Evolutionary conservation across 2,797 vertebrate genomes (phyloP).

Genomic region (Arnoldichthys spilopterus): DNA sequence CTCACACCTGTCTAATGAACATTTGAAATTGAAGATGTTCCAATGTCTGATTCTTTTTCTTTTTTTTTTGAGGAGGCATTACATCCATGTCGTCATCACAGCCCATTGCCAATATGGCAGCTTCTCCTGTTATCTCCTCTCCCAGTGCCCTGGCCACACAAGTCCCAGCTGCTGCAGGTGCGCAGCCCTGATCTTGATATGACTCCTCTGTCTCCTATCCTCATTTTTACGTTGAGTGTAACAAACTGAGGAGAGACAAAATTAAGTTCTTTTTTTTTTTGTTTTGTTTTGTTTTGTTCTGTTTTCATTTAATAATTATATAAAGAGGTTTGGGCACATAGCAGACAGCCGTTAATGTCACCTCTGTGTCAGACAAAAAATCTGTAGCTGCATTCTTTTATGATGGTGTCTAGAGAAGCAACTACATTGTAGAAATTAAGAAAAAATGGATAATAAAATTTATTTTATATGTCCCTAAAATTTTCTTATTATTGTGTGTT

Average conservation of each 20-base stretch:
- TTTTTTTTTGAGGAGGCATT: conserved; percentile 58
- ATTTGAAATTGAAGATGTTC: background rate
- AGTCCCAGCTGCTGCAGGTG: conserved; percentile 63
- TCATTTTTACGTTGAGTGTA: conserved; percentile 64
- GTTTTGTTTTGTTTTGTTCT: conserved; percentile 19
- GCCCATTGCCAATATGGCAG: conserved; percentile 67
- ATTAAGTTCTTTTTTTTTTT: conserved; percentile 53
- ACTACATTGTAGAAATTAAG: conserved; percentile 68
- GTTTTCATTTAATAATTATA: conserved; percentile 58
- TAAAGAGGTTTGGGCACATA: conserved; percentile 58
- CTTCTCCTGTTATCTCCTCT: conserved; percentile 71
- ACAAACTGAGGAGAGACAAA: conserved; percentile 47
- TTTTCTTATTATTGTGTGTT: background rate
- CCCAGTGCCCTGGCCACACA: conserved; percentile 66
- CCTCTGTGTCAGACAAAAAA: conserved; percentile 54
- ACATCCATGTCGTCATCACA: conserved; percentile 70
- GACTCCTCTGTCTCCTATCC: conserved; percentile 13
- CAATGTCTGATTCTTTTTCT: background rate
- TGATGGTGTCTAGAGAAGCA: conserved; percentile 67
- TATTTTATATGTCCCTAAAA: conserved; percentile 76
- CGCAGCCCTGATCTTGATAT: conserved; percentile 64
- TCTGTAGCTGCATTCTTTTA: conserved; percentile 62
- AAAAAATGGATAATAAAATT: conserved; percentile 73
- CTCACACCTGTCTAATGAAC: background rate
- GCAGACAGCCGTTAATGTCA: conserved; percentile 49